Evolutionary conservation across 2,113 vertebrate species (phyloP).

Genomic region (Typhlomys cinereus): DNA sequence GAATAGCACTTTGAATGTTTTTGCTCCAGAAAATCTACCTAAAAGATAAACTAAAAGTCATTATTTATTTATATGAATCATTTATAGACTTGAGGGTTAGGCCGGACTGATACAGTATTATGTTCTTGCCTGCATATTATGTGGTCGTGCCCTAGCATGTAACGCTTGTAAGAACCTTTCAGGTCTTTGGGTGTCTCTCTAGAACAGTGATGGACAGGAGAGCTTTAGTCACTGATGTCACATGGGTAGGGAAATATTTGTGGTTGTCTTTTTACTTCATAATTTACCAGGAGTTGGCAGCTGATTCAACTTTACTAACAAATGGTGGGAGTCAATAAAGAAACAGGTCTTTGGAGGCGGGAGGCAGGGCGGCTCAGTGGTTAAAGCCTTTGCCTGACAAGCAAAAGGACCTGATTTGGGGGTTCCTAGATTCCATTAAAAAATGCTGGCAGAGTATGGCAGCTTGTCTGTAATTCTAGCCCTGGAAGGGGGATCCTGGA

Average conservation of each 20-base stretch:
- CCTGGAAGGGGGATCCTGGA: no score
- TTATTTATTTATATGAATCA: neutral
- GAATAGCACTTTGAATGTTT: neutral
- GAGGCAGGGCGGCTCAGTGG: no score
- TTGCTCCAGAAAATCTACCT: neutral
- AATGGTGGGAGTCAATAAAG: neutral
- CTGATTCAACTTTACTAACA: conserved; percentile 16
- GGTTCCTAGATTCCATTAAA: no score
- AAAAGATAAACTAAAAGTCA: neutral
- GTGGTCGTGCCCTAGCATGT: neutral
- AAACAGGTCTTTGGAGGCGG: neutral
- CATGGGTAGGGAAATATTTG: neutral
- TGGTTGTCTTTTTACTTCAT: neutral
- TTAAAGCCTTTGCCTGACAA: no score
- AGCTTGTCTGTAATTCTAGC: no score
- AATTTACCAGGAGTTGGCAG: conserved; percentile 45
- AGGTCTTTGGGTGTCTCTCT: neutral
- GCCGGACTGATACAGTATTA: neutral
- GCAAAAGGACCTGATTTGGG: no score
- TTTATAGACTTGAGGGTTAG: neutral
- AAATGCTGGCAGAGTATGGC: no score
- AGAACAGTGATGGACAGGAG: neutral
- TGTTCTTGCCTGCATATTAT: neutral
- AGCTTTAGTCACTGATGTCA: neutral
- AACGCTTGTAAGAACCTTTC: neutral